phyloP scores from a whole-genome alignment of 2,113 vertebrate genomes.

The Phaethornis superciliosus region DNA sequence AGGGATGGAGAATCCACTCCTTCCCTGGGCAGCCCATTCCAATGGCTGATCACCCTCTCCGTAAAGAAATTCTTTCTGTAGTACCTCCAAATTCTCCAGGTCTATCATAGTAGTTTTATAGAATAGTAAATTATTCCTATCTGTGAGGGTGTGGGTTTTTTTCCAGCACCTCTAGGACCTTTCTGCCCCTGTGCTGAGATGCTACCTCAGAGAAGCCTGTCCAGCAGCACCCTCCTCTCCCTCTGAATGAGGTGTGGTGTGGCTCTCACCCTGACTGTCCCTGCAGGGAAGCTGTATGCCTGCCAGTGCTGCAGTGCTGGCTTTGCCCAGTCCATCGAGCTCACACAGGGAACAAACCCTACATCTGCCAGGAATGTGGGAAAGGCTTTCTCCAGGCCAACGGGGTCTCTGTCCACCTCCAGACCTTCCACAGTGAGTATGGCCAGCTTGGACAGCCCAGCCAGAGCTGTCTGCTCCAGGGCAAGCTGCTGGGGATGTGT shows the following conservation, averaged over 20 bases:
- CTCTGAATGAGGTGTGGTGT: not conserved
- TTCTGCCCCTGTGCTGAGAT: not conserved
- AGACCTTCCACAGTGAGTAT: constrained; percentile 87
- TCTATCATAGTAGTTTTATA: too few relatives aligned
- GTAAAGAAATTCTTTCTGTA: too few relatives aligned
- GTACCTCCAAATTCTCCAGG: not conserved
- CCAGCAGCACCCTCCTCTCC: not conserved
- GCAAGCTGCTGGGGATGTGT: too few relatives aligned
- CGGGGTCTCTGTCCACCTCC: constrained; percentile 87
- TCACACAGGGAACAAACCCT: constrained; percentile 91
- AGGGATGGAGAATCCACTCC: too few relatives aligned
- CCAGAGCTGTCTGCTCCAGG: too few relatives aligned
- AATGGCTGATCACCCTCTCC: too few relatives aligned
- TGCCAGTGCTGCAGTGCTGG: constrained; percentile 89
- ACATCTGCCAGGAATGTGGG: constrained; percentile 88
- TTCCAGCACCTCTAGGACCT: not conserved
- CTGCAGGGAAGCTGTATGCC: constrained; percentile 88
- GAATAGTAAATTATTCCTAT: not conserved
- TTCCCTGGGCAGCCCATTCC: too few relatives aligned
- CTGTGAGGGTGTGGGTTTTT: not conserved
- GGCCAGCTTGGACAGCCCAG: not conserved
- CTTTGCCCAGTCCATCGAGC: constrained; percentile 90
- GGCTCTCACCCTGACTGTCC: not conserved
- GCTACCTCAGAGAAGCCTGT: not conserved
- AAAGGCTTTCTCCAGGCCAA: constrained; percentile 92